Conservation (phyloP, 2,888 invertebrate species). For the Eremobia ochroleuca region DNA sequence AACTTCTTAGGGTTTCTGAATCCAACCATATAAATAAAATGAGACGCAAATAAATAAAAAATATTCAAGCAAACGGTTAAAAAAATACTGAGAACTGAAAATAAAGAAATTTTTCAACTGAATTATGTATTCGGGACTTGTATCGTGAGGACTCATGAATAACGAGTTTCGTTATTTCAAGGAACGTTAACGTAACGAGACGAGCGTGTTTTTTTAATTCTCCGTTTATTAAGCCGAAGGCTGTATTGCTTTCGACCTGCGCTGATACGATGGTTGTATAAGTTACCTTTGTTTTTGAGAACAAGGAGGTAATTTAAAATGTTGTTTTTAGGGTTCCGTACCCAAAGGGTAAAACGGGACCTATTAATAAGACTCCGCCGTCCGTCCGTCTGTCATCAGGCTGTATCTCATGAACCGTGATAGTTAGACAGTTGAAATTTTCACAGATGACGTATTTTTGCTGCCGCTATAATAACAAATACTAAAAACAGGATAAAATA, state of each 20-base stretch:
- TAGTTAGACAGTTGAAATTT: too few relatives aligned
- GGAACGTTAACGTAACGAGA: conserved; percentile 67
- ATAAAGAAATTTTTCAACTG: conserved; percentile 54
- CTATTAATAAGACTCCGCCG: too few relatives aligned
- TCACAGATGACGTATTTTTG: too few relatives aligned
- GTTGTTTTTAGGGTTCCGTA: too few relatives aligned
- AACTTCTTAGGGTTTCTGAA: not conserved
- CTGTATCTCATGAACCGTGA: too few relatives aligned
- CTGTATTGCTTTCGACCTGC: conserved; percentile 50
- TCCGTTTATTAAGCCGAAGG: conserved; percentile 51
- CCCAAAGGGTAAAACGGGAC: too few relatives aligned
- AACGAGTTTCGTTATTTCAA: conserved; percentile 68
- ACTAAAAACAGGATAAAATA: too few relatives aligned
- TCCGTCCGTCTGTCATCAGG: too few relatives aligned
- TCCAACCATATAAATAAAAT: conserved; percentile 24
- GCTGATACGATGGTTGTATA: conserved; percentile 37
- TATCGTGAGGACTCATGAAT: conserved; percentile 69
- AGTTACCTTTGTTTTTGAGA: conserved; percentile 42
- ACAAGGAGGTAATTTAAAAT: conserved; percentile 39
- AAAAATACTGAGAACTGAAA: conserved; percentile 40
- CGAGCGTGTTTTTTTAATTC: conserved; percentile 62
- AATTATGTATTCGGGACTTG: conserved; percentile 66
- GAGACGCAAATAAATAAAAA: conserved; percentile 37
- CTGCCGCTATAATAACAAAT: too few relatives aligned
- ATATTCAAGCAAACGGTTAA: conserved; percentile 29